Evolutionary conservation across 2,888 invertebrate genomes (phyloP).

Genomic region (Lomographa bimaculata): DNA sequence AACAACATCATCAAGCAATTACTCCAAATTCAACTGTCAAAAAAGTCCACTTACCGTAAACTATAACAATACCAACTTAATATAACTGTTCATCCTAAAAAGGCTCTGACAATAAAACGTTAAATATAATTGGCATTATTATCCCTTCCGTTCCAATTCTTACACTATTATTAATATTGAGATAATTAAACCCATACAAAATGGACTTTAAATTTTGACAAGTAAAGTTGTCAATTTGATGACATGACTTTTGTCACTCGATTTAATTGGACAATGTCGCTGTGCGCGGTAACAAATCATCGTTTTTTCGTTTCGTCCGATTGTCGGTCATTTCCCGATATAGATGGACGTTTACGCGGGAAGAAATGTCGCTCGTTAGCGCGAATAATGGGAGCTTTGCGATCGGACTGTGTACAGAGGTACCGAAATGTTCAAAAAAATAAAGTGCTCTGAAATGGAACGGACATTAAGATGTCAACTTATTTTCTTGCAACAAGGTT

Average conservation of each 20-base stretch:
- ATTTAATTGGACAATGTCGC: constrained; percentile 67
- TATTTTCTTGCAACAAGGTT: no score
- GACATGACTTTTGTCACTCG: constrained; percentile 70
- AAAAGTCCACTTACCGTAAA: constrained; percentile 12
- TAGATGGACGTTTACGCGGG: constrained; percentile 51
- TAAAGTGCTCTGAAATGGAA: no score
- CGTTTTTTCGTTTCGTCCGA: constrained; percentile 64
- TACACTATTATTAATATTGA: constrained; percentile 42
- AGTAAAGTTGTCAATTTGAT: constrained; percentile 29
- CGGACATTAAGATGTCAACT: no score
- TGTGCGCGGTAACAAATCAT: constrained; percentile 72
- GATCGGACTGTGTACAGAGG: constrained; percentile 47
- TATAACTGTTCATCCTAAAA: constrained; percentile 28
- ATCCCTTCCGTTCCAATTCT: constrained; percentile 57
- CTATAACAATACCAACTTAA: constrained; percentile 18
- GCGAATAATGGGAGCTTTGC: constrained; percentile 69
- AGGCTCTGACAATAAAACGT: constrained; percentile 56
- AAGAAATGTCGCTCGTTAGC: constrained; percentile 76
- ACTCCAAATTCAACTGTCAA: constrained; percentile 17
- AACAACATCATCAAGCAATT: constrained; percentile 22
- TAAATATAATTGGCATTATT: constrained; percentile 75
- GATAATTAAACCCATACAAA: constrained; percentile 26
- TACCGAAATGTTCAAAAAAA: constrained; percentile 39
- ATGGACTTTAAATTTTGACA: constrained; percentile 34
- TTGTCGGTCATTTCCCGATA: constrained; percentile 57